These are phyloP conservation scores for Diphyllodes magnificus DNA, from an alignment of 2,113 vertebrate genomes.

Conservation along the genomic window DNA sequence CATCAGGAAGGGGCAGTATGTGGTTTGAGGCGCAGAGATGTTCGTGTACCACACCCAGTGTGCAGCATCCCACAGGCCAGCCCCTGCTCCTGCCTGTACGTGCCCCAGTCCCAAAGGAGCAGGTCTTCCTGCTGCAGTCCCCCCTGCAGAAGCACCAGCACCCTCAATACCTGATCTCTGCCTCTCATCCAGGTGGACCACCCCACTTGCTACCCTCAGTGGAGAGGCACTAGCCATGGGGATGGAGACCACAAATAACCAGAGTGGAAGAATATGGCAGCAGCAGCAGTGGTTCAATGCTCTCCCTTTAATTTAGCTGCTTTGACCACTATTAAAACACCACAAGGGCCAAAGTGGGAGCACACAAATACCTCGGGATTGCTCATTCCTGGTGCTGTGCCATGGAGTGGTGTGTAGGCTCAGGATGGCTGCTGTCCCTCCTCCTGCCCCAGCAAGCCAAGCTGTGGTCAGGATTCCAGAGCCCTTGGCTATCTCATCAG, in stretches of 20 bases:
- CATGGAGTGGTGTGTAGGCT: too few relatives aligned
- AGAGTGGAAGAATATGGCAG: background rate
- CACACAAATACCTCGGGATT: background rate
- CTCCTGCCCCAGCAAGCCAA: background rate
- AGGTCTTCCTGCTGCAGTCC: background rate
- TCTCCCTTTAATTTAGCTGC: background rate
- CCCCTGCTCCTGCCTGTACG: background rate
- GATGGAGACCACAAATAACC: background rate
- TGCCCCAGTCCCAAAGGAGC: background rate
- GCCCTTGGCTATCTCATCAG: fast-evolving
- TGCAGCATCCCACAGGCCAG: background rate
- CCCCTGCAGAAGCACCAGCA: background rate
- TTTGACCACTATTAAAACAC: background rate
- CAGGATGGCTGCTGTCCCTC: fast-evolving
- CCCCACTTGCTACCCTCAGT: background rate
- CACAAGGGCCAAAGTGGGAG: background rate
- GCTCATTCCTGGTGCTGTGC: background rate
- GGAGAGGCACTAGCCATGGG: background rate
- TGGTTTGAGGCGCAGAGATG: background rate
- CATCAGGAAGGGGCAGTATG: background rate
- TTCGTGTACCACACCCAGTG: fast-evolving
- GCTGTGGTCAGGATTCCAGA: background rate
- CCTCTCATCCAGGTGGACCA: background rate
- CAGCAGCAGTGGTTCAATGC: background rate
- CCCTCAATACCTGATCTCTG: background rate